Conservation (phyloP, 1,140 invertebrate species). For the Nasonia longicornis region DNA sequence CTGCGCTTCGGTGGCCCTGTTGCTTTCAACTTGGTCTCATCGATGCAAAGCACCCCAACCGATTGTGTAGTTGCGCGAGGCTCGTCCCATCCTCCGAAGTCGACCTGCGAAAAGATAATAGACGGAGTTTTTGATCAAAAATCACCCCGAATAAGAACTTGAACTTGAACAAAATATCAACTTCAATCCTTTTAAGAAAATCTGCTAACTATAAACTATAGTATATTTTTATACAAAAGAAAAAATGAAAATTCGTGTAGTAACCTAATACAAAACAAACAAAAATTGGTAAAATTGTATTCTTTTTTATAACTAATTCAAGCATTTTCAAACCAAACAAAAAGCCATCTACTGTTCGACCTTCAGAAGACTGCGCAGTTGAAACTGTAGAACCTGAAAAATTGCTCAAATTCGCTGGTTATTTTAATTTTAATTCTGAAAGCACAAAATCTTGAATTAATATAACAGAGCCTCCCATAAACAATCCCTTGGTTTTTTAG, state of each 20-base stretch:
- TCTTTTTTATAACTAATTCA: not conserved
- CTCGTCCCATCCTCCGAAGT: conserved; percentile 61
- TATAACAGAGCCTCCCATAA: not conserved
- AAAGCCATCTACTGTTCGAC: not conserved
- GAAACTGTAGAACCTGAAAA: not conserved
- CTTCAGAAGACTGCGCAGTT: not conserved
- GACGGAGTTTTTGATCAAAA: not conserved
- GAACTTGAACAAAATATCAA: too few species aligned
- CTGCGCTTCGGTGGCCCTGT: not conserved
- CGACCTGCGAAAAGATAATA: conserved; percentile 60
- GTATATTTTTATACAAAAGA: not conserved
- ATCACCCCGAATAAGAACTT: not conserved
- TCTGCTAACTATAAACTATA: not conserved
- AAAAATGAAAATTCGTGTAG: not conserved
- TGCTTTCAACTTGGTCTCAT: not conserved
- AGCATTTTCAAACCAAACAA: not conserved
- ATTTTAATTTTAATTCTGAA: not conserved
- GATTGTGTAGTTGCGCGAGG: conserved; percentile 63
- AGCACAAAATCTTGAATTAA: not conserved
- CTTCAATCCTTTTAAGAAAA: not conserved
- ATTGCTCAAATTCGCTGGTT: not conserved
- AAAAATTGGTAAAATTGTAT: not conserved
- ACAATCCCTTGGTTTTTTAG: not conserved
- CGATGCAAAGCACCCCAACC: conserved; percentile 37
- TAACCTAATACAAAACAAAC: not conserved